phyloP scores from a whole-genome alignment of 2,888 invertebrate genomes.

The Lamellibrachia satsuma region DNA sequence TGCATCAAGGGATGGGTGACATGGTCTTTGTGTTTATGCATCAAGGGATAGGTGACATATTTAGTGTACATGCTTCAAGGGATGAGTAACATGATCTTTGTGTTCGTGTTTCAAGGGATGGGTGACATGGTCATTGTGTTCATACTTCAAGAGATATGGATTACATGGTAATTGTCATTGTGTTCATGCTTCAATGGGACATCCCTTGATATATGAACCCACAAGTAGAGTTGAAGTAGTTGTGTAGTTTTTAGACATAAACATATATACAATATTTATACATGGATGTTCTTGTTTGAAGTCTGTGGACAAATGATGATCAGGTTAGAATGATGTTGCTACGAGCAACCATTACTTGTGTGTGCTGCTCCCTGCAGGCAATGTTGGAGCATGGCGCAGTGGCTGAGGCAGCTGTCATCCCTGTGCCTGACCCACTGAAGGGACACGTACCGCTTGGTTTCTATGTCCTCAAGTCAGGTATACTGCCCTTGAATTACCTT shows the following conservation, averaged over 20 bases:
- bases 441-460: constrained; percentile 90
- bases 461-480: constrained; percentile 77
- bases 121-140: too few relatives aligned
- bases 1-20: too few relatives aligned
- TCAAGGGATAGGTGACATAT: too few relatives aligned
- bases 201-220: not conserved
- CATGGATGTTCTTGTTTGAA: constrained; percentile 14
- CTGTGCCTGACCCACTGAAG: constrained; percentile 87
- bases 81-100: too few relatives aligned
- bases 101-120: too few relatives aligned
- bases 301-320: not conserved
- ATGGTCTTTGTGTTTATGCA: too few relatives aligned
- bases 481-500: constrained; percentile 59
- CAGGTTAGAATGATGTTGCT: not conserved
- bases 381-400: constrained; percentile 82
- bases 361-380: constrained; percentile 67
- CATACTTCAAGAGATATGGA: too few relatives aligned
- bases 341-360: not conserved
- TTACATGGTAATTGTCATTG: too few relatives aligned
- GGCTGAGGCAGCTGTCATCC: constrained; percentile 87
- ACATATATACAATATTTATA: not conserved
- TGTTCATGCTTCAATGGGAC: not conserved
- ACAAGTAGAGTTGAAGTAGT: not conserved
- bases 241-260: not conserved
- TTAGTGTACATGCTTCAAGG: too few relatives aligned